Percentiles rank a stretch among this genome's conserved stretches.
Conservation (phyloP, 2,888 invertebrate species). For the Andrena marginata region DNA sequence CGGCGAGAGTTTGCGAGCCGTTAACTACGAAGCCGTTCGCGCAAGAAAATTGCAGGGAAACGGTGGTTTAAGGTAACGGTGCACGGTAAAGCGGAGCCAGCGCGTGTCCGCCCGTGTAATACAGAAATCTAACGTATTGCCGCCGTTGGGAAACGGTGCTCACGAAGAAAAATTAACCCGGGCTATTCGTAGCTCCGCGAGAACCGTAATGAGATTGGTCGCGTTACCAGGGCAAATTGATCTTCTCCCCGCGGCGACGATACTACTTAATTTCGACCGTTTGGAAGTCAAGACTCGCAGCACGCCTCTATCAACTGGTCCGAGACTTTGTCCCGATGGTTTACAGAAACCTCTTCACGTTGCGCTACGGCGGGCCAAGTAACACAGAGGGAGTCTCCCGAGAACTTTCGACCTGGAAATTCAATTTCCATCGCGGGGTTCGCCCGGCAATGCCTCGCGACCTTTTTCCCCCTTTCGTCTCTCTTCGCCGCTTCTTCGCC, state of each 20-base stretch:
- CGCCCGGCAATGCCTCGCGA: constrained; percentile 59
- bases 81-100: neutral
- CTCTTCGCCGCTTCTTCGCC: neutral
- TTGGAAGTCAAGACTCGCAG: constrained; percentile 12
- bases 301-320: constrained; percentile 30
- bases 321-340: constrained; percentile 41
- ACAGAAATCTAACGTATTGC: constrained; percentile 10
- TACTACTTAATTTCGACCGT: constrained; percentile 37
- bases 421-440: constrained; percentile 71
- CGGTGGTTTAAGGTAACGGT: constrained; percentile 14
- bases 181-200: neutral
- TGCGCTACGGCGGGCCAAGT: constrained; percentile 50
- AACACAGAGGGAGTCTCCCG: constrained; percentile 65
- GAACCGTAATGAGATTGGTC: constrained; percentile 14
- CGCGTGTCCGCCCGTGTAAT: constrained; percentile 3
- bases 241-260: neutral
- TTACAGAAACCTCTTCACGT: constrained; percentile 54
- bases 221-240: neutral
- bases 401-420: constrained; percentile 74
- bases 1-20: constrained; percentile 21
- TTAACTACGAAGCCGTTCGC: constrained; percentile 15
- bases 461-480: constrained; percentile 39
- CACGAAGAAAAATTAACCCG: neutral
- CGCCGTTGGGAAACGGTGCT: neutral
- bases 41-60: constrained; percentile 22